Evolutionary conservation across 2,113 vertebrate genomes (phyloP), one percentile per base, ranked within the genome.

Genomic region (Bos indicus): DNA sequence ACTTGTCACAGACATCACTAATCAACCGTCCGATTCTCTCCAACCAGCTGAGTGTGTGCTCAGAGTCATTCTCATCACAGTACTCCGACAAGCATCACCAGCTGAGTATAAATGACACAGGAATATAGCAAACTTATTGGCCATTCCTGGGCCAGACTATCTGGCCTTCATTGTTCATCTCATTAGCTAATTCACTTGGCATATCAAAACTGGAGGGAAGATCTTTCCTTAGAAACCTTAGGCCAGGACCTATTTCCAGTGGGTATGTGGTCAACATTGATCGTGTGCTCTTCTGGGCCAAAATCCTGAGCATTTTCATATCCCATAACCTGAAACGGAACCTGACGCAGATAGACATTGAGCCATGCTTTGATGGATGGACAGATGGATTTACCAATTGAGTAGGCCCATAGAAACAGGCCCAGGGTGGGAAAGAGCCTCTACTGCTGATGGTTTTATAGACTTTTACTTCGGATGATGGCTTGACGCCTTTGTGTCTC

Each of bases 401-500:
- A 89, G 78, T 40, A 74, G 36, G 26, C 28, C 90, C n/a, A 56
- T 36, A 83, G 88, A 92, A 91, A 77, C 28, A 59, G 82, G 81
- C 36, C 46, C 23, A 28, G 46, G 56, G 52, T 92, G 60, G 87
- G 30, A 94, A 92, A 91, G 83, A 94, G 71, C 67, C 46, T 87
- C 71, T 5, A 17, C 25, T 52, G 83, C 86, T 30, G 60, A 93
- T 82, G 36, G 71, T 28, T 97, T 94, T 92, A 94, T 71, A 89
- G 91, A 95, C 94, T 91, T 97, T 78, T 86, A 91, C 92, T 98
- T 96, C 16, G 4, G 85, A 96, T 92, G 92, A 97, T 51, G 78
- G 78, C 97, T 98, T 97, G 97, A 98, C 2, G 60, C 97, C 95
- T 97, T 91, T 91, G 78, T 96, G 96, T 96, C 98, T 95, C 96